Conservation (phyloP, 2,888 invertebrate genomes). For the Mactromeris polynyma region DNA sequence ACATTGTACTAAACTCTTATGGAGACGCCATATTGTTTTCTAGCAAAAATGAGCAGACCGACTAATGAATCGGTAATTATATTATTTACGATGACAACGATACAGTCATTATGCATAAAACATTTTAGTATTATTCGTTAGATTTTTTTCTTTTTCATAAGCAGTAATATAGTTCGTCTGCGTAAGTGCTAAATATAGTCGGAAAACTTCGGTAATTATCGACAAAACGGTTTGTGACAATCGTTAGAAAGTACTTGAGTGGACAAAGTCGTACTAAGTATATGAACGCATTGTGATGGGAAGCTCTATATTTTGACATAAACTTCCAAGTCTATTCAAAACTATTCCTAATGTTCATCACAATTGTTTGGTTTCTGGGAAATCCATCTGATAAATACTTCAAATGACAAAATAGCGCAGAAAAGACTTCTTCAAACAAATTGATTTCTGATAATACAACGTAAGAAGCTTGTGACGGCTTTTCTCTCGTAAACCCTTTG, state of each 20-base stretch:
- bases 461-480: constrained; percentile 56
- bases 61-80: too few species aligned
- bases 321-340: neutral
- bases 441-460: constrained; percentile 62
- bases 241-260: neutral
- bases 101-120: neutral
- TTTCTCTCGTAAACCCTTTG: neutral
- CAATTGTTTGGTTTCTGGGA: constrained; percentile 23
- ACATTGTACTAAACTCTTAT: too few species aligned
- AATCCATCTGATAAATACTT: constrained; percentile 38
- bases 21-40: too few species aligned
- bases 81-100: neutral
- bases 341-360: neutral
- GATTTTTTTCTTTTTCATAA: neutral
- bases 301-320: neutral
- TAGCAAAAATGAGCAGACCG: too few species aligned
- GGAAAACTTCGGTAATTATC: constrained; percentile 3
- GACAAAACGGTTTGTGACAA: constrained; percentile 9
- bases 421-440: constrained; percentile 52
- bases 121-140: neutral
- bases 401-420: constrained; percentile 52
- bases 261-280: neutral
- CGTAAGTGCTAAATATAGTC: neutral
- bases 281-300: neutral
- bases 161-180: neutral